Conservation (phyloP, 2,113 vertebrate species). For the Proterorhinus semilunaris region DNA sequence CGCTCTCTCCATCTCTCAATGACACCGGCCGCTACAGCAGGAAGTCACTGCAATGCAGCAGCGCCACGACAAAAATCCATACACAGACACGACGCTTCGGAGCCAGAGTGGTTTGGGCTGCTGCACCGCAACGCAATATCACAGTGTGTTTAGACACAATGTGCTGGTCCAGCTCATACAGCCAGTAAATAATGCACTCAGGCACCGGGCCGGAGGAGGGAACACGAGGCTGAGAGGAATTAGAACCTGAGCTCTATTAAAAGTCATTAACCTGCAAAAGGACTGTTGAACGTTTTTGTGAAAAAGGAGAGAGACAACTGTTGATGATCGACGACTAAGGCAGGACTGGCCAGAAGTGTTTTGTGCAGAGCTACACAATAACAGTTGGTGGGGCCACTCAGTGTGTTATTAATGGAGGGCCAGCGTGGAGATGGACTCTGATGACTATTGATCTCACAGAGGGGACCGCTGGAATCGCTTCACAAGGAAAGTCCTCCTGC, state of each 20-base stretch:
- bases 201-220: background rate
- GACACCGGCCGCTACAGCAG: slow-evolving; percentile 42
- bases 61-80: slow-evolving; percentile 32
- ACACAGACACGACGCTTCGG: slow-evolving; percentile 17
- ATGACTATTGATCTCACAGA: slow-evolving; percentile 63
- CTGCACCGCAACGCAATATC: background rate
- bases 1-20: slow-evolving; percentile 49
- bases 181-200: background rate
- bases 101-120: slow-evolving; percentile 25
- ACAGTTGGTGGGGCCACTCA: slow-evolving; percentile 57
- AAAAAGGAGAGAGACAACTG: background rate
- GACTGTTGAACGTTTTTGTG: background rate
- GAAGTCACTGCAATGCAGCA: slow-evolving; percentile 59
- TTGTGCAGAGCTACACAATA: slow-evolving; percentile 48
- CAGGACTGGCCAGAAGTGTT: slow-evolving; percentile 6
- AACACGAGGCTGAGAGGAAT: background rate
- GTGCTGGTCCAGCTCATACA: slow-evolving; percentile 1
- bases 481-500: slow-evolving; percentile 32
- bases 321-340: background rate
- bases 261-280: background rate
- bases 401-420: slow-evolving; percentile 59
- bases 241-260: background rate
- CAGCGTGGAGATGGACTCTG: slow-evolving; percentile 50
- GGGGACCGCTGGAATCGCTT: slow-evolving; percentile 42
- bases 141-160: slow-evolving; percentile 2